Percentiles rank a stretch among this genome's conserved stretches.
phyloP scores from a whole-genome alignment of 92 coral and sea anemone genomes.

The Epizoanthus scotinus region DNA sequence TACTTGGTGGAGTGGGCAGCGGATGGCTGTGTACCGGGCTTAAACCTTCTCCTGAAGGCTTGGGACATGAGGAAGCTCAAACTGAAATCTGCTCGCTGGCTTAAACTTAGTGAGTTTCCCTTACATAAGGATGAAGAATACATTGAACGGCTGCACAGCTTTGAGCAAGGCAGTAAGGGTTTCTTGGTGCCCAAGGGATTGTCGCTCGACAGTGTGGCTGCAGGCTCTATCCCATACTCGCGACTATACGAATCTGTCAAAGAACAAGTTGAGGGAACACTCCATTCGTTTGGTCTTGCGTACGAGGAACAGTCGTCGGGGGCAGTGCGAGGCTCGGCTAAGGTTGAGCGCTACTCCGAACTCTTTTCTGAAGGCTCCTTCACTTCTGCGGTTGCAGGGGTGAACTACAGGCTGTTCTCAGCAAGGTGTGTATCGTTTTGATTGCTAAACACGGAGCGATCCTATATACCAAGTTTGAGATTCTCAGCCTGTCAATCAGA shows the following conservation, averaged over 20 bases:
- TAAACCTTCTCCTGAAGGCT: slow-evolving; percentile 21
- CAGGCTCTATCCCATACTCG: slow-evolving; percentile 14
- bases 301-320: slow-evolving; percentile 2
- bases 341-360: background rate
- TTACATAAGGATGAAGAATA: slow-evolving; percentile 1
- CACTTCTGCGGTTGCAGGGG: slow-evolving; percentile 30
- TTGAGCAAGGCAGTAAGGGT: slow-evolving; percentile 11
- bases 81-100: slow-evolving; percentile 35
- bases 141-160: slow-evolving; percentile 7
- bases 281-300: slow-evolving; percentile 13
- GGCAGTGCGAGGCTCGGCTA: slow-evolving; percentile 23
- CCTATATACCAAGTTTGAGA: too few relatives aligned
- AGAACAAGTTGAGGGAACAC: slow-evolving; percentile 17
- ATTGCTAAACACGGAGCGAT: too few relatives aligned
- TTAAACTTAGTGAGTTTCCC: slow-evolving; percentile 16
- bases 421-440: slow-evolving; percentile 8
- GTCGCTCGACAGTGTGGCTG: background rate
- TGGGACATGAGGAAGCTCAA: slow-evolving; percentile 32
- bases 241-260: background rate
- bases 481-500: too few relatives aligned
- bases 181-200: slow-evolving; percentile 30
- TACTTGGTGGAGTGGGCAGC: slow-evolving; percentile 32
- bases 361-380: background rate
- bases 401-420: slow-evolving; percentile 12
- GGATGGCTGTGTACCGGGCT: slow-evolving; percentile 34